phyloP scores from a whole-genome alignment of 2,888 invertebrate species.

The Oligia strigilis region DNA sequence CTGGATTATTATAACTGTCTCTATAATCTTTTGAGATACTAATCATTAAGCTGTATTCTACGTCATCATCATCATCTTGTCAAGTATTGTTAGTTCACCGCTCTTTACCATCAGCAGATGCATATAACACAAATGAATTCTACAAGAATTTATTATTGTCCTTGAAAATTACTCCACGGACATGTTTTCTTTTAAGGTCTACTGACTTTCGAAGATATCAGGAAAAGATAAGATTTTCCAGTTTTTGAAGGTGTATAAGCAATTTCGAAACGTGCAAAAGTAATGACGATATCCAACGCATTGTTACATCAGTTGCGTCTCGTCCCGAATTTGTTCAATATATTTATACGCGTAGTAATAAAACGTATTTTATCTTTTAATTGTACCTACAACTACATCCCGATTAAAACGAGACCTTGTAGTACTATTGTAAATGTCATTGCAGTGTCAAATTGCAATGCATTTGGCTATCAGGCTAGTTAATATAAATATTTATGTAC shows the following conservation, averaged over 20 bases:
- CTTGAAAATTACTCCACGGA: constrained; percentile 5
- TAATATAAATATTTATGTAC: constrained; percentile 20
- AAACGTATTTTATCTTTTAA: constrained; percentile 44
- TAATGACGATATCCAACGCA: constrained; percentile 38
- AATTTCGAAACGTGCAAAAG: background rate
- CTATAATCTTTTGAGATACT: constrained; percentile 4
- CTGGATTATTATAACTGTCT: background rate
- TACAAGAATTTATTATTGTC: background rate
- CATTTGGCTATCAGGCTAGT: constrained; percentile 28
- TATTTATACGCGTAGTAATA: constrained; percentile 34
- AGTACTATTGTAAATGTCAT: constrained; percentile 26
- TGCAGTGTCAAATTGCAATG: constrained; percentile 47
- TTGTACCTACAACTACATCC: constrained; percentile 40
- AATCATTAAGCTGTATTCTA: constrained; percentile 14
- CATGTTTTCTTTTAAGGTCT: too few relatives aligned
- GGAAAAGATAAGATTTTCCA: too few relatives aligned
- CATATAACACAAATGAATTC: background rate
- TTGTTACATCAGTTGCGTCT: constrained; percentile 62
- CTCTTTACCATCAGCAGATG: background rate
- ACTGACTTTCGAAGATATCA: too few relatives aligned
- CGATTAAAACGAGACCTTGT: constrained; percentile 50
- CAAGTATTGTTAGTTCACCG: constrained; percentile 4
- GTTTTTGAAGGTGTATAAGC: constrained; percentile 1
- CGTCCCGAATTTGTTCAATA: constrained; percentile 34
- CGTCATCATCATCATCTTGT: background rate